Percentiles rank a stretch among this genome's conserved stretches.
These are phyloP conservation scores for Rhizoglyphus robini DNA, from an alignment of 1,140 invertebrate genomes.

Conservation along the genomic window DNA sequence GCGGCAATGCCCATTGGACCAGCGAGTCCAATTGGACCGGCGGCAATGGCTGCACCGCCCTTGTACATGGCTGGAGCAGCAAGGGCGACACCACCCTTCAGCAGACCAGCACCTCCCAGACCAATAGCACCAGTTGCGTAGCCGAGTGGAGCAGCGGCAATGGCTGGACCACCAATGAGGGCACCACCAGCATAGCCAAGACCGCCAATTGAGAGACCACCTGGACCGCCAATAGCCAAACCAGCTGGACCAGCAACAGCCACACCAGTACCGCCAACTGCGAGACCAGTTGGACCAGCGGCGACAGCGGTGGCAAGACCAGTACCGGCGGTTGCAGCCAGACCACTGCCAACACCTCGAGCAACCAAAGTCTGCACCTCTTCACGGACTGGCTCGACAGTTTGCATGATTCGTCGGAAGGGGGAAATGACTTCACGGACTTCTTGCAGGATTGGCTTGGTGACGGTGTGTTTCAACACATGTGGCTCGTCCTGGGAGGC, in stretches of 20 bases:
- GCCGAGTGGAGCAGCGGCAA: no score
- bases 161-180: background rate
- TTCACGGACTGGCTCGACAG: conserved; percentile 13
- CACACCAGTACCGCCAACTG: background rate
- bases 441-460: conserved; percentile 20
- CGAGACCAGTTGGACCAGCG: background rate
- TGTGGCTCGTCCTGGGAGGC: conserved; percentile 9
- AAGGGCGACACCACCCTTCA: no score
- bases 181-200: background rate
- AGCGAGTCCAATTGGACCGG: no score
- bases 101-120: no score
- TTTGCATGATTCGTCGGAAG: conserved; percentile 11
- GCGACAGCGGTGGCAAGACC: background rate
- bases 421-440: conserved; percentile 18
- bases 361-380: conserved; percentile 20
- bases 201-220: background rate
- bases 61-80: no score
- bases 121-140: no score
- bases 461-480: background rate
- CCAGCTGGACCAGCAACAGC: background rate
- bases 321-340: background rate
- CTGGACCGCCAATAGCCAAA: background rate
- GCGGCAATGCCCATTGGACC: no score
- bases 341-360: conserved; percentile 6
- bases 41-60: no score